Evolutionary conservation across 2,888 invertebrate species (phyloP).

Genomic region (Odontothrips loti): DNA sequence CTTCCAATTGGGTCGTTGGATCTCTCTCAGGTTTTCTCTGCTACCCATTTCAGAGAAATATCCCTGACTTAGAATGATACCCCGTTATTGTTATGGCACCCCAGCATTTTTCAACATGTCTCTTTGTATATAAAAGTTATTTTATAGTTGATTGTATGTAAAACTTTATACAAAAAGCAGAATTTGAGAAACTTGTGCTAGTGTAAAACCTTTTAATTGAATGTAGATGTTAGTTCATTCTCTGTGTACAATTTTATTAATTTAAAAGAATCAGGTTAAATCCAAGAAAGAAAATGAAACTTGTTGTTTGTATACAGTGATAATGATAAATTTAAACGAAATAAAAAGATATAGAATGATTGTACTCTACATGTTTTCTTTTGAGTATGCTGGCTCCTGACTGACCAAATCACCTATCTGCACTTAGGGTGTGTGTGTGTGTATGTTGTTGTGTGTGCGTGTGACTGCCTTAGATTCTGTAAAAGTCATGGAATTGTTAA

Average conservation of each 20-base stretch:
- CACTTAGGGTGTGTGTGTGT: slow-evolving; percentile 33
- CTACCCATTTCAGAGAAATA: background rate
- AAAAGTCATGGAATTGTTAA: background rate
- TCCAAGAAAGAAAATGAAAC: slow-evolving; percentile 34
- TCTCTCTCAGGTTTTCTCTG: slow-evolving; percentile 22
- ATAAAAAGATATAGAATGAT: slow-evolving; percentile 38
- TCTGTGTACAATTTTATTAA: slow-evolving; percentile 39
- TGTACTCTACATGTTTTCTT: slow-evolving; percentile 36
- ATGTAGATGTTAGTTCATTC: slow-evolving; percentile 29
- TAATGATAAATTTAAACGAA: slow-evolving; percentile 37
- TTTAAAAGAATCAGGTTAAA: slow-evolving; percentile 34
- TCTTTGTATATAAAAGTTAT: slow-evolving; percentile 34
- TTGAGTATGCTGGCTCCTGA: slow-evolving; percentile 35
- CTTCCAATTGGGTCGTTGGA: slow-evolving; percentile 21
- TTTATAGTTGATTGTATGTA: slow-evolving; percentile 24
- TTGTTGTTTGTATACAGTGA: slow-evolving; percentile 39
- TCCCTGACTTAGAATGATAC: background rate
- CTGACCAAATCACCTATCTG: slow-evolving; percentile 37
- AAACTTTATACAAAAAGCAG: slow-evolving; percentile 25
- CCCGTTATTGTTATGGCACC: slow-evolving; percentile 15
- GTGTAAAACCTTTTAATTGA: slow-evolving; percentile 26
- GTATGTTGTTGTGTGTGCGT: slow-evolving; percentile 7
- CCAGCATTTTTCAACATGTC: slow-evolving; percentile 36
- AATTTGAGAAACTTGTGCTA: background rate
- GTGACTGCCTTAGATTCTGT: background rate